These are phyloP conservation scores for Hestina assimilis DNA, from an alignment of 1,140 invertebrate species.

Conservation along the genomic window DNA sequence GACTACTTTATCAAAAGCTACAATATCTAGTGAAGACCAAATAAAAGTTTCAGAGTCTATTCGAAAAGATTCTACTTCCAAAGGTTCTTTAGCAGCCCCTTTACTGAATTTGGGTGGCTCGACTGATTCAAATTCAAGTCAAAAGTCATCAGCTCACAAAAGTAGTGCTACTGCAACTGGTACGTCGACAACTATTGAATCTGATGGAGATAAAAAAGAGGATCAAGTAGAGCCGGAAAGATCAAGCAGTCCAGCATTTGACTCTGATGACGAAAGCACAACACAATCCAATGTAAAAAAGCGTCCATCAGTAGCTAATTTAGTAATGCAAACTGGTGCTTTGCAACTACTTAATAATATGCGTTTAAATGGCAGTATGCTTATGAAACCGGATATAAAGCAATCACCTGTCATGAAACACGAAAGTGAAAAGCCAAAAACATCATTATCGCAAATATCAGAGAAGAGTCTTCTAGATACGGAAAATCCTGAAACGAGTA, in stretches of 20 bases:
- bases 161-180: conserved; percentile 79
- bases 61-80: conserved; percentile 64
- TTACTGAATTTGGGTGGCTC: conserved; percentile 67
- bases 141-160: conserved; percentile 81
- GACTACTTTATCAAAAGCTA: conserved; percentile 86
- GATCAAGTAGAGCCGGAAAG: conserved; percentile 89
- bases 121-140: conserved; percentile 80
- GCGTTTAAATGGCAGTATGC: conserved; percentile 79
- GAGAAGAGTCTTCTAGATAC: conserved; percentile 82
- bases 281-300: conserved; percentile 76
- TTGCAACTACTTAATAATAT: conserved; percentile 79
- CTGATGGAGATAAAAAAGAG: conserved; percentile 75
- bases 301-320: conserved; percentile 81
- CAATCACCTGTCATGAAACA: conserved; percentile 53
- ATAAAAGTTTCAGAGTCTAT: conserved; percentile 73
- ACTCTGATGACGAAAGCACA: conserved; percentile 94
- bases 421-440: conserved; percentile 69
- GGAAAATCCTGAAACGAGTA: conserved; percentile 73
- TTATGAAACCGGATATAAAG: conserved; percentile 70
- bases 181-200: conserved; percentile 79
- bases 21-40: conserved; percentile 85
- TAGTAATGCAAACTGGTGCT: conserved; percentile 81
- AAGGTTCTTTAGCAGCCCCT: conserved; percentile 68
- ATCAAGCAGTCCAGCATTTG: conserved; percentile 96
- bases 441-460: conserved; percentile 83